Evolutionary conservation across 2,888 invertebrate species (phyloP).

Genomic region (Dorcus hopei): DNA sequence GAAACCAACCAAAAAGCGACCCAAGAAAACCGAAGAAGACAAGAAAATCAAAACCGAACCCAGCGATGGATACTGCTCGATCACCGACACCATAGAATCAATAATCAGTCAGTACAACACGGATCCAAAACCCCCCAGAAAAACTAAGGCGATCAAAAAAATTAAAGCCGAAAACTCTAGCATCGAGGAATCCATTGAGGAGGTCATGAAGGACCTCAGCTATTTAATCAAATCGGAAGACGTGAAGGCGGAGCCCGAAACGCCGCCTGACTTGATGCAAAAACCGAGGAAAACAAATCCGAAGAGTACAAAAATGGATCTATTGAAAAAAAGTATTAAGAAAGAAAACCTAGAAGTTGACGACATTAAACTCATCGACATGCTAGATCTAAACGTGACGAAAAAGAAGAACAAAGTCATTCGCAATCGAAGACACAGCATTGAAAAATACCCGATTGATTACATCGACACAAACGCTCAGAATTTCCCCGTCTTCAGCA

Average conservation of each 20-base stretch:
- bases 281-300: constrained; percentile 12
- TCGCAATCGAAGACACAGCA: constrained; percentile 44
- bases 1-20: constrained; percentile 25
- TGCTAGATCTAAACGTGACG: constrained; percentile 45
- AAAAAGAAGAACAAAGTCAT: constrained; percentile 34
- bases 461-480: constrained; percentile 27
- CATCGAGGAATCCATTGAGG: constrained; percentile 36
- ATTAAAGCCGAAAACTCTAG: constrained; percentile 20
- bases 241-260: constrained; percentile 34
- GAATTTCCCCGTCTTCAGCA: constrained; percentile 33
- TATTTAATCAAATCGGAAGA: constrained; percentile 36
- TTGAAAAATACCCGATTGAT: constrained; percentile 44
- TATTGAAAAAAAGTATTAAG: constrained; percentile 36
- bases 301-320: constrained; percentile 12
- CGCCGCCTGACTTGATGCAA: constrained; percentile 31
- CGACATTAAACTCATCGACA: constrained; percentile 45
- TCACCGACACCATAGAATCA: constrained; percentile 26
- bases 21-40: constrained; percentile 20
- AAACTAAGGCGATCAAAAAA: constrained; percentile 17
- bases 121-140: constrained; percentile 21
- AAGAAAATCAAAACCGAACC: constrained; percentile 22
- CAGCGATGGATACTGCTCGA: constrained; percentile 6
- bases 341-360: constrained; percentile 42
- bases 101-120: constrained; percentile 19
- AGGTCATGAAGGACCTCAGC: constrained; percentile 43